These are phyloP conservation scores for Zaprionus camerounensis DNA, from an alignment of 1,140 invertebrate species.

Conservation along the genomic window DNA sequence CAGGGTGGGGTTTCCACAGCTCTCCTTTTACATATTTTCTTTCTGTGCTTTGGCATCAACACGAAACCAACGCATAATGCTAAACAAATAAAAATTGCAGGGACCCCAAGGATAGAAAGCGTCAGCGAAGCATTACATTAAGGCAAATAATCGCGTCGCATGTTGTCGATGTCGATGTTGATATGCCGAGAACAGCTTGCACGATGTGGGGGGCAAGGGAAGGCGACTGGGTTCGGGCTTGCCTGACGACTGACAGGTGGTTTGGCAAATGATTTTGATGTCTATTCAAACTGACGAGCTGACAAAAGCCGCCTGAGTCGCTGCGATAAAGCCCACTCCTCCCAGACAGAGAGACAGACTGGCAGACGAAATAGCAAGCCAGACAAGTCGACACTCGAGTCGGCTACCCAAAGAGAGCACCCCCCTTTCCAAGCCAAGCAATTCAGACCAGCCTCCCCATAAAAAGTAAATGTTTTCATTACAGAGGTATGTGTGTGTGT, in stretches of 20 bases:
- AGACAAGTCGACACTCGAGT: conserved; percentile 31
- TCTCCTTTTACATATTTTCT: not conserved
- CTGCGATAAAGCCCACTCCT: conserved; percentile 37
- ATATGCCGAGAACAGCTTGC: not conserved
- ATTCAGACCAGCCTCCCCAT: conserved; percentile 23
- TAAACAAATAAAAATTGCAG: conserved; percentile 63
- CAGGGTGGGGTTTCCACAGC: not conserved
- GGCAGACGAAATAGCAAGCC: not conserved
- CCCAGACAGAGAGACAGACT: conserved; percentile 4
- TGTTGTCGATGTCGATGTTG: conserved; percentile 53
- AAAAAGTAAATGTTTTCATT: conserved; percentile 76
- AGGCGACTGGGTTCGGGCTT: not conserved
- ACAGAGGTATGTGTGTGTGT: conserved; percentile 36
- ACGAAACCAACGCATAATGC: conserved; percentile 64
- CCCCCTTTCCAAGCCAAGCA: not conserved
- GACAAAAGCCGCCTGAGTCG: conserved; percentile 30
- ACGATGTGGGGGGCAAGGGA: not conserved
- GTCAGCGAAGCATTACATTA: conserved; percentile 49
- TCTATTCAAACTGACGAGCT: conserved; percentile 50
- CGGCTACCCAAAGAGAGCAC: not conserved
- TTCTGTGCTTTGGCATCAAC: conserved; percentile 31
- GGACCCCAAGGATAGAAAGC: conserved; percentile 30
- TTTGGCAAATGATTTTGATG: conserved; percentile 56
- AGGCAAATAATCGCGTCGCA: conserved; percentile 66
- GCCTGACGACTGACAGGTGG: conserved; percentile 63